These are phyloP conservation scores for Portunus trituberculatus DNA, from an alignment of 1,140 invertebrate genomes.

Conservation along the genomic window DNA sequence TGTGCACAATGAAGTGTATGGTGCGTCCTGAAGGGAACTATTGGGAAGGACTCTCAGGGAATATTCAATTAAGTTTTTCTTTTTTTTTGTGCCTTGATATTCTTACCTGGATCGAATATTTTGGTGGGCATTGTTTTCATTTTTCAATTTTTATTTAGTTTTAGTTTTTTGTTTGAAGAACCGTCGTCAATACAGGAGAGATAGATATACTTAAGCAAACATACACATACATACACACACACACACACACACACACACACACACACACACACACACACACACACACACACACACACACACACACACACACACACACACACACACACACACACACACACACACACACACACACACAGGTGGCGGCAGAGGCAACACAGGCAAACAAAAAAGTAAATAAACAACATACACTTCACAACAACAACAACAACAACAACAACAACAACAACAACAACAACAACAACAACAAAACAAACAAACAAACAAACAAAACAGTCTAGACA, in stretches of 20 bases:
- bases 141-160: too few species aligned
- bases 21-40: too few species aligned
- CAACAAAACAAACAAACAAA: neutral
- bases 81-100: neutral
- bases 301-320: conserved; percentile 18
- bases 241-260: too few species aligned
- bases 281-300: conserved; percentile 8
- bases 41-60: neutral
- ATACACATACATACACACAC: too few species aligned
- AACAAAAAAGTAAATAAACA: neutral
- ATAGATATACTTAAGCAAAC: too few species aligned
- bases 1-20: neutral
- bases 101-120: too few species aligned
- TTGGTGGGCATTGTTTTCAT: too few species aligned
- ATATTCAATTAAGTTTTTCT: neutral
- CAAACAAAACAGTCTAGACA: neutral
- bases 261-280: too few species aligned
- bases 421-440: too few species aligned
- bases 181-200: too few species aligned
- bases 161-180: too few species aligned
- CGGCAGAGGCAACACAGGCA: neutral
- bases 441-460: too few species aligned
- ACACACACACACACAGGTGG: conserved; percentile 6
- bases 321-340: conserved; percentile 17
- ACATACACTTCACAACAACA: neutral